A percentile compares a stretch with the other conserved stretches of the same genome.
Conservation (phyloP, 2,888 invertebrate species). For the Rotaria socialis region DNA sequence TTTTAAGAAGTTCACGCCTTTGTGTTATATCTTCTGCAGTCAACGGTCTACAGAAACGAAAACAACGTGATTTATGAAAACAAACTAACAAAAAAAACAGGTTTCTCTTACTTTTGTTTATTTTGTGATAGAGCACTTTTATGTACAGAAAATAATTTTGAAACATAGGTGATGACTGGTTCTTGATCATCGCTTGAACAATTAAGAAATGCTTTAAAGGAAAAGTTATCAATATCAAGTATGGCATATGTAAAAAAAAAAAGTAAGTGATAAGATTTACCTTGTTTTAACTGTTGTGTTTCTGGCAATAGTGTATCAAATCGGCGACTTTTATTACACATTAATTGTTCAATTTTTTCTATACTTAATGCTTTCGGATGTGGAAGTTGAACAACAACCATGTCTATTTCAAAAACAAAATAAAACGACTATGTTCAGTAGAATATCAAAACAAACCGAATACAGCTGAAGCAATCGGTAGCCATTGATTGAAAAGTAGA, state of each 20-base stretch:
- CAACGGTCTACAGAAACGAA: slow-evolving; percentile 64
- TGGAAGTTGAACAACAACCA: slow-evolving; percentile 76
- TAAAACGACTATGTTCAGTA: slow-evolving; percentile 21
- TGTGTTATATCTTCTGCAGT: slow-evolving; percentile 71
- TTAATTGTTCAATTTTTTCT: slow-evolving; percentile 75
- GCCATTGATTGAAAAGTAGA: slow-evolving; percentile 79
- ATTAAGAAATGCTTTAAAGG: slow-evolving; percentile 57
- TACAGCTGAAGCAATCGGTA: slow-evolving; percentile 77
- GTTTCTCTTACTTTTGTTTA: slow-evolving; percentile 62
- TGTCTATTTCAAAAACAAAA: slow-evolving; percentile 59
- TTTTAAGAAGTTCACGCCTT: slow-evolving; percentile 68
- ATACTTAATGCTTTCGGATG: slow-evolving; percentile 72
- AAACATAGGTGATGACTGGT: slow-evolving; percentile 73
- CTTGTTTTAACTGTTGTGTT: slow-evolving; percentile 70
- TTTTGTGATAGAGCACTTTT: slow-evolving; percentile 73
- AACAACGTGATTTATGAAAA: neutral
- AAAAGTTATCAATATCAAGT: too few relatives aligned
- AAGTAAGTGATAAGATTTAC: slow-evolving; percentile 49
- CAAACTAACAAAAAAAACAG: too few relatives aligned
- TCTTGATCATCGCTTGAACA: slow-evolving; percentile 68
- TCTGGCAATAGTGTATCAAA: slow-evolving; percentile 69
- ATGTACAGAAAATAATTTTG: slow-evolving; percentile 83
- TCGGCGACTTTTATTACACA: slow-evolving; percentile 70
- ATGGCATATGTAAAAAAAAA: slow-evolving; percentile 40
- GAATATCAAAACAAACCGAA: slow-evolving; percentile 61